Conservation (phyloP, 2,113 vertebrate species). For the zebrafish (Danio rerio) region DNA sequence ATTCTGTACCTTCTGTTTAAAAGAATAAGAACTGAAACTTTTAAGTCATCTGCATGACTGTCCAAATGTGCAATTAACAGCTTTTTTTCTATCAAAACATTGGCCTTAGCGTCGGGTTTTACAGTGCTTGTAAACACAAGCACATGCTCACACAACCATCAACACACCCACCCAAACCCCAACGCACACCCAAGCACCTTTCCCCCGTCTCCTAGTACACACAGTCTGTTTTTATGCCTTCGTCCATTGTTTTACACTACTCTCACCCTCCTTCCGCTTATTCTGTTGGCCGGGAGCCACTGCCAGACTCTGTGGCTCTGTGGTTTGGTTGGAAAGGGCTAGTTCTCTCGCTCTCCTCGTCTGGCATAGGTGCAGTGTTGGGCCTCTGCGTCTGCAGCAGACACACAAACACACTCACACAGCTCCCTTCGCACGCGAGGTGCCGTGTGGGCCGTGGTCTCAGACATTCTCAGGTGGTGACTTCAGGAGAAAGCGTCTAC, state of each 20-base stretch:
- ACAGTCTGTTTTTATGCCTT: conserved; percentile 5
- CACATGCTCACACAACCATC: background rate
- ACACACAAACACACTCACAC: conserved; percentile 37
- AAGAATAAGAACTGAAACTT: too few species aligned
- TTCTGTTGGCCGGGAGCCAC: conserved; percentile 21
- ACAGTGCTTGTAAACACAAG: background rate
- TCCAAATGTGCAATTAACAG: background rate
- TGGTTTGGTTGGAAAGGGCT: conserved; percentile 37
- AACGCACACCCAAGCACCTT: conserved; percentile 6
- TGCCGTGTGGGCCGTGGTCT: conserved; percentile 48
- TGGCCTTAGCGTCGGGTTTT: background rate
- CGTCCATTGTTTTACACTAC: background rate
- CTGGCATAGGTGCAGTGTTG: conserved; percentile 39
- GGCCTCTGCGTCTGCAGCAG: conserved; percentile 34
- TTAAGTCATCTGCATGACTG: background rate
- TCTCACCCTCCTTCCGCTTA: conserved; percentile 12
- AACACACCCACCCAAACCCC: conserved; percentile 8
- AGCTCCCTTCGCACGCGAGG: conserved; percentile 56
- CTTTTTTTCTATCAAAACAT: background rate
- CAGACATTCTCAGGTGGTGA: conserved; percentile 67
- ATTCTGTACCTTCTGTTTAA: too few species aligned
- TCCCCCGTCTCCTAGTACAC: background rate
- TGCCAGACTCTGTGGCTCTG: conserved; percentile 27
- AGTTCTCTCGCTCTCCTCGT: conserved; percentile 34
- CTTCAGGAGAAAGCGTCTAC: conserved; percentile 55